Percentiles rank a stretch among this genome's conserved stretches.
Conservation (phyloP, 1,140 invertebrate species). For the Papilio polyxenes region DNA sequence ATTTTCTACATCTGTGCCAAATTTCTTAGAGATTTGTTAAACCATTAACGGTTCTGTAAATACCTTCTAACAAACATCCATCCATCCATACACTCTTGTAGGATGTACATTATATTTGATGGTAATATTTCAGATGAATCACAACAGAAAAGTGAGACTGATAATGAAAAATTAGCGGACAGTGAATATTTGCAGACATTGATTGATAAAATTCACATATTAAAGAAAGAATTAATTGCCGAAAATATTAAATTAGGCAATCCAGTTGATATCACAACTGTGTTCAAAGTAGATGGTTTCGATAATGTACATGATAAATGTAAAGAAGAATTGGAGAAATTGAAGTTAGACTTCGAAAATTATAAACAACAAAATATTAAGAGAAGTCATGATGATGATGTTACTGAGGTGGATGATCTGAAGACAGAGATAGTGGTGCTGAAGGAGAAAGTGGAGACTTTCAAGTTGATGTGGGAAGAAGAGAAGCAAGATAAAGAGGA, state of each 20-base stretch:
- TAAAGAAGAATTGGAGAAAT: conserved; percentile 72
- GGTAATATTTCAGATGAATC: conserved; percentile 57
- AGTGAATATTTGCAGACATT: conserved; percentile 75
- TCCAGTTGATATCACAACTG: conserved; percentile 79
- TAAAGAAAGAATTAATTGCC: conserved; percentile 80
- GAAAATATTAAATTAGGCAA: conserved; percentile 81
- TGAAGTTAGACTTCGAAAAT: conserved; percentile 68
- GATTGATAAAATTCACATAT: conserved; percentile 81
- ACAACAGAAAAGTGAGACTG: conserved; percentile 67
- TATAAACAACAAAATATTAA: conserved; percentile 60
- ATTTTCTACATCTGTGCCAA: no score
- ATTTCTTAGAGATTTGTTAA: no score
- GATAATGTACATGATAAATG: conserved; percentile 71
- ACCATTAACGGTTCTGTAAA: no score
- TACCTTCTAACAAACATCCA: no score
- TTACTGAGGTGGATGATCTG: conserved; percentile 77
- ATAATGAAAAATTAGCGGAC: conserved; percentile 74
- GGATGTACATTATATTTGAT: conserved; percentile 5
- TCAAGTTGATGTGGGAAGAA: conserved; percentile 62
- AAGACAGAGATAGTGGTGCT: conserved; percentile 83
- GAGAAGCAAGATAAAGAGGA: conserved; percentile 84
- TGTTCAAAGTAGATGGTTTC: conserved; percentile 77
- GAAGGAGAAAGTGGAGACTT: conserved; percentile 82
- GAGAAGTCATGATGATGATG: conserved; percentile 53
- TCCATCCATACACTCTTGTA: no score